These are phyloP conservation scores for Prinia subflava DNA, from an alignment of 2,113 vertebrate species.

Conservation along the genomic window DNA sequence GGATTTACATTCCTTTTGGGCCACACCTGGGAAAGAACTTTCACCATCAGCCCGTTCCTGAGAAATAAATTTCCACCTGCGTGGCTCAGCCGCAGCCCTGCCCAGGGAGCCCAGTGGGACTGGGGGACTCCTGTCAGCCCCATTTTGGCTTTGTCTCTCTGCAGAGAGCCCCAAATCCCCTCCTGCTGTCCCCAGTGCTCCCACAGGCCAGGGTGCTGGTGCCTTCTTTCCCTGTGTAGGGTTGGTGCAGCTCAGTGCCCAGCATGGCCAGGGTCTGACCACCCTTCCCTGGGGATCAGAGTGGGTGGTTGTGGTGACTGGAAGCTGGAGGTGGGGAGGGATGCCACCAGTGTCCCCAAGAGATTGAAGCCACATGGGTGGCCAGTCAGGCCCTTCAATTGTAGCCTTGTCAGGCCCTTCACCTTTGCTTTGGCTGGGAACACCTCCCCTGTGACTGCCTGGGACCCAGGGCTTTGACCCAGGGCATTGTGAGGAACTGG, in stretches of 20 bases:
- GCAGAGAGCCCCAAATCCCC: background rate
- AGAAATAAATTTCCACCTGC: background rate
- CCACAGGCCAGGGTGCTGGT: accelerated
- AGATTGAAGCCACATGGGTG: background rate
- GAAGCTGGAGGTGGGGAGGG: background rate
- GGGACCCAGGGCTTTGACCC: accelerated
- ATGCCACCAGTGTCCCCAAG: background rate
- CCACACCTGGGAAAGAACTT: conserved; percentile 53
- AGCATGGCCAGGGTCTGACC: accelerated
- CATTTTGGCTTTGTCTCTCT: background rate
- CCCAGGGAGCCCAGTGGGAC: background rate
- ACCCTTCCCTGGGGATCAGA: too few species aligned
- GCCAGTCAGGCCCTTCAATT: background rate
- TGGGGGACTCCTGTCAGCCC: background rate
- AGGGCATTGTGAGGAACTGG: too few species aligned
- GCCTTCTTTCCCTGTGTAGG: accelerated
- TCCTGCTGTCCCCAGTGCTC: background rate
- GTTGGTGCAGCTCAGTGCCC: background rate
- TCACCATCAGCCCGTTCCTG: conserved; percentile 34
- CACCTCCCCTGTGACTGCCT: background rate
- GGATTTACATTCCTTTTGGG: conserved; percentile 22
- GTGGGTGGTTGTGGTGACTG: background rate
- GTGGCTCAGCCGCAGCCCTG: background rate
- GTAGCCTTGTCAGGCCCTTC: background rate
- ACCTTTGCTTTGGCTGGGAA: background rate